Evolutionary conservation across 2,113 vertebrate species (phyloP).

Genomic region (Myotis davidii): DNA sequence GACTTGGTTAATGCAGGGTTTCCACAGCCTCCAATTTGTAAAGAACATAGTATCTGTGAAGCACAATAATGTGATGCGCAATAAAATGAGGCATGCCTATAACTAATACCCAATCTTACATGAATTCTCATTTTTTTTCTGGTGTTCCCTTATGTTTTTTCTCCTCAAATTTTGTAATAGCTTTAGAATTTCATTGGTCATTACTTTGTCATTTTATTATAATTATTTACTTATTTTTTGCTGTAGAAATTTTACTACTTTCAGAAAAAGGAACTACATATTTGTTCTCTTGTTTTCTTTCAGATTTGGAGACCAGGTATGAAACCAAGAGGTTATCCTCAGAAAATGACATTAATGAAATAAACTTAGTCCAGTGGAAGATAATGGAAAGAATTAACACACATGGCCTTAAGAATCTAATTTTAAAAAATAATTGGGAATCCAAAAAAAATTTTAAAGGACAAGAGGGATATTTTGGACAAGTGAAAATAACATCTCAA

Average conservation of each 20-base stretch:
- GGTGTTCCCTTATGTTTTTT: neutral
- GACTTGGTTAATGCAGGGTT: neutral
- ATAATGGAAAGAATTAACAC: conserved; percentile 65
- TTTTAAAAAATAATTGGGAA: conserved; percentile 61
- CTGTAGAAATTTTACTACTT: neutral
- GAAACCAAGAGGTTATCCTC: conserved; percentile 57
- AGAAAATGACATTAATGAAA: conserved; percentile 61
- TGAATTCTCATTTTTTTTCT: conserved; percentile 10
- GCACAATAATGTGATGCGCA: neutral
- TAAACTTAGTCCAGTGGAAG: conserved; percentile 61
- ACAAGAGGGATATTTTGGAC: conserved; percentile 37
- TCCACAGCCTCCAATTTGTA: neutral
- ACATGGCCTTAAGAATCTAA: conserved; percentile 39
- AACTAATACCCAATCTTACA: neutral
- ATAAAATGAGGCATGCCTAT: neutral
- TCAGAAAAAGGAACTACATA: neutral
- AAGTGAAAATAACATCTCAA: conserved; percentile 28
- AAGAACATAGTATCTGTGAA: no score
- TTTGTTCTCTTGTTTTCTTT: conserved; percentile 62
- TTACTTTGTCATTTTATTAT: conserved; percentile 1
- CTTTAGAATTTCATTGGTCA: neutral
- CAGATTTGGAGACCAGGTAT: conserved; percentile 49
- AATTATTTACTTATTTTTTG: neutral
- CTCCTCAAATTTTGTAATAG: neutral
- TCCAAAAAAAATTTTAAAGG: conserved; percentile 46